Base-by-base conservation (phyloP, 2,888 invertebrate species). In the Mesorhabditis belari region DNA sequence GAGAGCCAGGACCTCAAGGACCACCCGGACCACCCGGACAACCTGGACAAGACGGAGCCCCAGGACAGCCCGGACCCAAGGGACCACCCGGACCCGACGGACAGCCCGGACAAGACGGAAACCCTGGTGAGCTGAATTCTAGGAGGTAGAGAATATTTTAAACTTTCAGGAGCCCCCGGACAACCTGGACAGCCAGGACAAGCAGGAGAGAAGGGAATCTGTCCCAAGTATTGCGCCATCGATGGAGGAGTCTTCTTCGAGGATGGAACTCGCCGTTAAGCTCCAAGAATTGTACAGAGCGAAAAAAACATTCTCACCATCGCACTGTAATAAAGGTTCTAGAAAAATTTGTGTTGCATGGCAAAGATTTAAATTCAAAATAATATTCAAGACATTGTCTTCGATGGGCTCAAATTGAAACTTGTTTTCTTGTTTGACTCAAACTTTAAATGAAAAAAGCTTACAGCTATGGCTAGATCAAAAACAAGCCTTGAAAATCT, bases 161-260 rank as follows among this genome's bases (percentile, higher is more conserved):
- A n/a, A n/a, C n/a, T n/a, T n/a, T n/a, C 69, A 24, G 71, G 71
- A 66, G 59, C 64, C n/a, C 68, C 70, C 58, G 73, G 71, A 61
- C 61, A 62, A 35, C 67, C 70, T 55, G 71, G 72, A 61, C 66
- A 70, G 59, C 49, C 58, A 25, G 74, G 68, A 60, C 60, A 63
- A 49, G 49, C 57, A n/a, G 76, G 76, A 66, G 76, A 76, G 71
- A 69, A 70, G 61, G 76, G 76, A 61, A 76, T 76, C 67, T 73
- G 73, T 61, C 69, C 69, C 57, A 67, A 63, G 61, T 75, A 75
- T 66, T 75, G 75, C 62, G 71, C 75, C 56, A 69, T 69, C 66
- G 75, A 75, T 65, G 75, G 75, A 63, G 75, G 75, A 69, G 69
- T 75, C 63, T 75, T 75, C 72, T 75, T 75, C 71, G 73, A 74